Base-by-base conservation (phyloP, 2,113 vertebrate genomes). In the Suricata suricatta region DNA sequence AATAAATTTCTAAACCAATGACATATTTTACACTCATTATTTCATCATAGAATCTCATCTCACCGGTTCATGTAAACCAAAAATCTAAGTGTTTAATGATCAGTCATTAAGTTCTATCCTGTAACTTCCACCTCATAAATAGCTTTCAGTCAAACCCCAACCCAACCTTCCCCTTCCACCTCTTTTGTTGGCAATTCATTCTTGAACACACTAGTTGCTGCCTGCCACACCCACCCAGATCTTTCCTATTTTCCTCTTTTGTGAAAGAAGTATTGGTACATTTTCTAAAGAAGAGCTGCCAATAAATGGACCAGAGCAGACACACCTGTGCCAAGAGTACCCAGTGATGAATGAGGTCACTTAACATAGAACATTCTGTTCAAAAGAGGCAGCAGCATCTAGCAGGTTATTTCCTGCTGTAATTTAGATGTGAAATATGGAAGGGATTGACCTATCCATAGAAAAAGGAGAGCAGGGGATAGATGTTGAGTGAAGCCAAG, bases 221-320 rank as follows among this genome's bases (percentile, higher is more conserved):
- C n/a, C 71, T 77, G 35, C 77, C 83, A 66, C 60, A 76, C 38
- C 38, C 71, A 81, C 21, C 33, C 35, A 93, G 63, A 83, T 25
- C 47, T 89, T 95, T 66, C 50, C 79, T 12, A 60, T 11, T 14
- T 31, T 80, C 52, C 47, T 33, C 25, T 76, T 96, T 81, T 29
- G 76, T 86, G 38, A 93, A 91, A 81, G 50, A 54, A 82, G 12
- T 12, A 25, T 88, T 72, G 81, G 68, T 85, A n/a, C 13, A 15
- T 52, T 91, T 88, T 93, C 52, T 35, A 9, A 92, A 57, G 71
- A 92, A 84, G 64, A 44, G 41, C 52, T 68, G 57, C 21, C 41
- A 47, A 60, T 95, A 93, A 95, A 71, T 77, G 69, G 63, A 81
- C 68, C n/a, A 92, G 74, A 92, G 89, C 23, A 94, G 85, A 69